These are phyloP conservation scores for Eulacestoma nigropectus DNA, from an alignment of 2,113 vertebrate species.

Conservation along the genomic window DNA sequence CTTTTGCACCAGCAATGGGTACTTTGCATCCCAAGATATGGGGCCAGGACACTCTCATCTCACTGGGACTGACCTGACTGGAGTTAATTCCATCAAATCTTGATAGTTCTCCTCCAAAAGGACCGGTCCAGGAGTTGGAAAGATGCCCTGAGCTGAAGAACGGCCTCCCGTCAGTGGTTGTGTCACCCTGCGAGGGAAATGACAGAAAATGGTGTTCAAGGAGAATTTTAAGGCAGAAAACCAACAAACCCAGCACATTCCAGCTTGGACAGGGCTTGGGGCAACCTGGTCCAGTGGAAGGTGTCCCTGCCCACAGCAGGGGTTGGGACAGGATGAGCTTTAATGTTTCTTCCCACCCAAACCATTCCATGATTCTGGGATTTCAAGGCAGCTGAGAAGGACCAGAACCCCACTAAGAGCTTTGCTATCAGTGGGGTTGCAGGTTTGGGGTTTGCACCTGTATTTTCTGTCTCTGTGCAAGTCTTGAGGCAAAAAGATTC, in stretches of 20 bases:
- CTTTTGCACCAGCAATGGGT: neutral
- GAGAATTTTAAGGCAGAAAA: neutral
- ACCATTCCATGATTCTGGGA: neutral
- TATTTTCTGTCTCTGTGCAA: neutral
- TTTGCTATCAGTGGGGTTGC: neutral
- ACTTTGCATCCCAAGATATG: neutral
- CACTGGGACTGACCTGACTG: neutral
- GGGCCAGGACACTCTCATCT: neutral
- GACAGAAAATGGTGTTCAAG: neutral
- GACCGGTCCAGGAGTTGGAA: neutral
- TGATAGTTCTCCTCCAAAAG: neutral
- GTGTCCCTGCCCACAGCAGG: neutral
- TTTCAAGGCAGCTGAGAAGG: neutral
- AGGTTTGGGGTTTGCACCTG: neutral
- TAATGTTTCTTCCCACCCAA: neutral
- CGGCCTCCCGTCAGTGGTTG: neutral
- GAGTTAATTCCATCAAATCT: neutral
- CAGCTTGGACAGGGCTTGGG: neutral
- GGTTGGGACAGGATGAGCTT: neutral
- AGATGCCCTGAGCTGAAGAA: rapidly evolving
- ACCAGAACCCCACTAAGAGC: neutral
- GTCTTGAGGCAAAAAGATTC: neutral
- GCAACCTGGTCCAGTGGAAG: neutral
- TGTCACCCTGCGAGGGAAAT: neutral
- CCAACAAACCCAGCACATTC: neutral